Percentiles rank a stretch among this genome's conserved stretches.
These are phyloP conservation scores for Gerris buenoi DNA, from an alignment of 1,140 invertebrate species.

Conservation along the genomic window DNA sequence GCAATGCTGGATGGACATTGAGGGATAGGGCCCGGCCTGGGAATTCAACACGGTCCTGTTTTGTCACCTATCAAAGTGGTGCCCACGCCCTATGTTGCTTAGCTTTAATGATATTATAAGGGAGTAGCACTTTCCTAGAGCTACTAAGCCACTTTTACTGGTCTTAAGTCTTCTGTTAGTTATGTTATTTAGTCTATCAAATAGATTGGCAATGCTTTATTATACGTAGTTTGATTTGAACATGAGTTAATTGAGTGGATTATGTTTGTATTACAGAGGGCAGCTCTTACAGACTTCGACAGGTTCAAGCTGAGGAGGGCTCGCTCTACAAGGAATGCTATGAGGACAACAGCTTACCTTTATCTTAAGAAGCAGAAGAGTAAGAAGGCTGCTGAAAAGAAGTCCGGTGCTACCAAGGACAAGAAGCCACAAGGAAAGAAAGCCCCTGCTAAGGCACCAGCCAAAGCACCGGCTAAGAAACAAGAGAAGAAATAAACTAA, in stretches of 20 bases:
- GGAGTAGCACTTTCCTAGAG: neutral
- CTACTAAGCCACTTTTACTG: neutral
- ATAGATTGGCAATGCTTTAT: neutral
- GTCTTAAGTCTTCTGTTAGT: neutral
- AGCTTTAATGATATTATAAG: neutral
- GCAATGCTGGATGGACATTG: no score
- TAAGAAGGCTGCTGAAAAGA: conserved; percentile 2
- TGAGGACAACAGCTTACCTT: conserved; percentile 31
- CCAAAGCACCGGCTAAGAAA: neutral
- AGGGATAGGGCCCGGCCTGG: no score
- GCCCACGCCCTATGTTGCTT: neutral
- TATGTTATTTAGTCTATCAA: neutral
- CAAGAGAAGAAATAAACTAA: neutral
- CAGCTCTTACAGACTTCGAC: conserved; percentile 80
- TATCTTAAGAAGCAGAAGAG: conserved; percentile 24
- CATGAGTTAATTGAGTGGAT: conserved; percentile 21
- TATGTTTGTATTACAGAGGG: conserved; percentile 28
- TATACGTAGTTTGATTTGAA: neutral
- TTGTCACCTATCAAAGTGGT: no score
- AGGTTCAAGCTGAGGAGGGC: conserved; percentile 86
- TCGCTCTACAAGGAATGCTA: conserved; percentile 72
- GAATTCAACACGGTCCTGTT: no score
- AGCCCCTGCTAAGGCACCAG: neutral
- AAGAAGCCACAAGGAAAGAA: conserved; percentile 1
- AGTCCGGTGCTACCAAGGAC: neutral